Conservation (phyloP, 1,140 invertebrate species). For the Papilio polyxenes region DNA sequence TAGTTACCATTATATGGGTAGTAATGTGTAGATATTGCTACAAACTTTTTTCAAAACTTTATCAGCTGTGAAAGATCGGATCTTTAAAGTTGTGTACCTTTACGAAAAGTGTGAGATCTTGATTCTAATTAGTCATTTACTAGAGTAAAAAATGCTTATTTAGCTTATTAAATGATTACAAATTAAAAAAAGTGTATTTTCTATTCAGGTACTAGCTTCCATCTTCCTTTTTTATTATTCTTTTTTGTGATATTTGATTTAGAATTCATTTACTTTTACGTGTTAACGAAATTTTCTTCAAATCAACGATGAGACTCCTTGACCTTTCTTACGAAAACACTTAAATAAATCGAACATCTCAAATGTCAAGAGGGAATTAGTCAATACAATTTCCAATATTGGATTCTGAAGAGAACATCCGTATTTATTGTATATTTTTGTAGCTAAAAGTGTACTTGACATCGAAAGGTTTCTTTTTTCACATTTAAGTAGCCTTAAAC, state of each 20-base stretch:
- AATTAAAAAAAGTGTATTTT: too few species aligned
- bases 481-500: not conserved
- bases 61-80: not conserved
- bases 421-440: not conserved
- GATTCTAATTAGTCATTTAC: too few species aligned
- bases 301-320: not conserved
- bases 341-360: slow-evolving; percentile 5
- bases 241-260: not conserved
- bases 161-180: too few species aligned
- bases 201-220: not conserved
- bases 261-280: not conserved
- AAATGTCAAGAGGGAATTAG: slow-evolving; percentile 17
- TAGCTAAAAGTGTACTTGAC: not conserved
- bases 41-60: too few species aligned
- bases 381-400: slow-evolving; percentile 15
- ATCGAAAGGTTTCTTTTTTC: not conserved
- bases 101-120: not conserved
- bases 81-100: not conserved
- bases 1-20: not conserved
- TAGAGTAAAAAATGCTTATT: too few species aligned
- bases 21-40: too few species aligned
- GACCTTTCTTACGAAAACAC: slow-evolving; percentile 17
- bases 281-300: slow-evolving; percentile 8
- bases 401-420: slow-evolving; percentile 1
- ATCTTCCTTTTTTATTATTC: not conserved